Conservation (phyloP, 2,113 vertebrate genomes). For the Aegithalos caudatus region DNA sequence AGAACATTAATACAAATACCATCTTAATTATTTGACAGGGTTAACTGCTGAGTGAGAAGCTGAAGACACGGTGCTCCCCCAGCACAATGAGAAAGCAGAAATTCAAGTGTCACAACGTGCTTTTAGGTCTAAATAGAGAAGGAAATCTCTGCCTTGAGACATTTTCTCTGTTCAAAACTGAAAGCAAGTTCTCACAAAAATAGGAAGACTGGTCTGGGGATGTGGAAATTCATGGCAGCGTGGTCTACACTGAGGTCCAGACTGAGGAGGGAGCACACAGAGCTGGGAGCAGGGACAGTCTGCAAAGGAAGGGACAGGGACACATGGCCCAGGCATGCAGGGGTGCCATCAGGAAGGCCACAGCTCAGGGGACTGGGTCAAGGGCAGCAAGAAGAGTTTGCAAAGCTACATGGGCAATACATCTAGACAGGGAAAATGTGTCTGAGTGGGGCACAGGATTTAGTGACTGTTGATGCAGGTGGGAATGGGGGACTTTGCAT, state of each 20-base stretch:
- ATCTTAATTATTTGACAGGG: not conserved
- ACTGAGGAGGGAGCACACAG: not conserved
- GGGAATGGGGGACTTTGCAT: not conserved
- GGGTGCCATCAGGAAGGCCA: not conserved
- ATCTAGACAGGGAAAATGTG: not conserved
- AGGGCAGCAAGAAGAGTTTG: not conserved
- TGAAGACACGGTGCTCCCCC: not conserved
- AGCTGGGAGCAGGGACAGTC: not conserved
- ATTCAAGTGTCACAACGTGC: not conserved
- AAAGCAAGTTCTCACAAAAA: not conserved
- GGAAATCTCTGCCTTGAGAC: not conserved
- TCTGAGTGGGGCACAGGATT: not conserved
- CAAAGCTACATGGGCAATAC: not conserved
- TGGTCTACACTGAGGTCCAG: not conserved
- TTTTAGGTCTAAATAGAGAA: not conserved
- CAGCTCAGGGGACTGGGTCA: not conserved
- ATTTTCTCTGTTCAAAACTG: not conserved
- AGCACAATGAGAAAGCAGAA: not conserved
- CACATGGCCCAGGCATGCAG: fast-evolving
- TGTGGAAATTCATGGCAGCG: not conserved
- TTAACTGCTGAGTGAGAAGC: not conserved
- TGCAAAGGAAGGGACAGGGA: not conserved
- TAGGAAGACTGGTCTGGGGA: not conserved
- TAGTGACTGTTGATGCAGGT: not conserved
- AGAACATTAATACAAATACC: not conserved